Evolutionary conservation across 2,888 invertebrate genomes (phyloP), one percentile per base, ranked within the genome.

Genomic region (Phortica okadai): DNA sequence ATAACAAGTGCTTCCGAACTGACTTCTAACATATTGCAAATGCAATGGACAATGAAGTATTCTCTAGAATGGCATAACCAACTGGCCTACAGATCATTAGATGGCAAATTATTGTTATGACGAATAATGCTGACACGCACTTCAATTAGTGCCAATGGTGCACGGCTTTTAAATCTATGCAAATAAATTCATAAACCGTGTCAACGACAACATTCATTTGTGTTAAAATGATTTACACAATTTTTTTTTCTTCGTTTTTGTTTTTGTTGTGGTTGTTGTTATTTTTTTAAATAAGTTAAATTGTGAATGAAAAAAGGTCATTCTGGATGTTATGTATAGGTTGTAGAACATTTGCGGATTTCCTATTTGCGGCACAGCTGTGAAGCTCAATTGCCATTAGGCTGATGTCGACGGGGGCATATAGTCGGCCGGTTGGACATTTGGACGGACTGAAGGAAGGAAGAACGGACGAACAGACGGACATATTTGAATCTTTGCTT

Each of bases 331-430:
- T 78, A 83, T 82, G 82, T 82, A 70, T 83, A 77, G 75, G 79
- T 83, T 78, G 81, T 84, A 80, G 73, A 80, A 75, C 76, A 78
- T 77, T 78, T 81, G 83, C 76, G 84, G 83, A 82, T 85, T 85
- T 84, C 80, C 80, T 54, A 14, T 58, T 25, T 25, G 25, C 21
- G 74, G 45, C 66, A 50, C 74, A 74, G 62, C 74, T 74, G 74
- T 45, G 42, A 6, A 16, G 42, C 58, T 11, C 54, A 73, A 14
- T 58, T 62, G 62, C 62, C 62, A 62, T 16, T 25, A 16, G 25
- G 58, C 74, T 67, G 42, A 42, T 69, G 76, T 77, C 44, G 41
- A 25, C 7, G 16, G 6, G 33, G 73, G 14, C 16, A 42, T 25
- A 73, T 33, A 41, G 73, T 33, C 56, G 8, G 56, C 33, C 73